Evolutionary conservation across 2,113 vertebrate genomes (phyloP), one percentile per base, ranked within the genome.

Genomic region (Crocuta crocuta): DNA sequence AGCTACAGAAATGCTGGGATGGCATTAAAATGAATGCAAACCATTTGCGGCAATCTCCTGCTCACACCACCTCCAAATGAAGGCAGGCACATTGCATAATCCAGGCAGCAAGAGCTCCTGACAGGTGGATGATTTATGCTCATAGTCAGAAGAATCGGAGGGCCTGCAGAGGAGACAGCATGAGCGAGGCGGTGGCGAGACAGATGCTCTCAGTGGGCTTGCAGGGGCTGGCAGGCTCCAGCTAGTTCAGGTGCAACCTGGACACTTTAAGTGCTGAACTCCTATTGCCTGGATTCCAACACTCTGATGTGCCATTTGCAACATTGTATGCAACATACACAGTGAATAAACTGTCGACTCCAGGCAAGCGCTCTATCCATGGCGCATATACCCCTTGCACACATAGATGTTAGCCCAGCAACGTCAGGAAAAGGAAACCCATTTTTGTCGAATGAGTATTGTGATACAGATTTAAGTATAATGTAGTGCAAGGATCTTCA

Each of bases 71-170:
- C 99, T 99, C 98, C 99, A 99, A 99, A 99, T 98, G 99, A 99
- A 99, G 99, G 99, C 98, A 99, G 98, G 99, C 99, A 78, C 97
- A 98, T 99, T 99, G 99, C 99, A 99, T 99, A 99, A 99, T 99
- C 99, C 98, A 97, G 98, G 98, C 98, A 98, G 98, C 99, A 82
- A 97, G 98, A 95, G 98, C 98, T 98, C 98, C 99, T 99, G 99
- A 99, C 99, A 99, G 99, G 99, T 98, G 98, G 97, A 99, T 99
- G 99, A 99, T 99, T 99, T 99, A 99, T 99, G 99, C 99, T 99
- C 99, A 98, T 98, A 99, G 99, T 99, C 98, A 97, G 98, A 99
- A 98, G 99, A 99, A 99, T 99, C 91, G 98, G 99, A 98, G 98
- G 98, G 99, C 99, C 99, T 99, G 99, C 98, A 74, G 99, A 98